Base-by-base conservation (phyloP, 2,113 vertebrate genomes). In the Varanus salvator region DNA sequence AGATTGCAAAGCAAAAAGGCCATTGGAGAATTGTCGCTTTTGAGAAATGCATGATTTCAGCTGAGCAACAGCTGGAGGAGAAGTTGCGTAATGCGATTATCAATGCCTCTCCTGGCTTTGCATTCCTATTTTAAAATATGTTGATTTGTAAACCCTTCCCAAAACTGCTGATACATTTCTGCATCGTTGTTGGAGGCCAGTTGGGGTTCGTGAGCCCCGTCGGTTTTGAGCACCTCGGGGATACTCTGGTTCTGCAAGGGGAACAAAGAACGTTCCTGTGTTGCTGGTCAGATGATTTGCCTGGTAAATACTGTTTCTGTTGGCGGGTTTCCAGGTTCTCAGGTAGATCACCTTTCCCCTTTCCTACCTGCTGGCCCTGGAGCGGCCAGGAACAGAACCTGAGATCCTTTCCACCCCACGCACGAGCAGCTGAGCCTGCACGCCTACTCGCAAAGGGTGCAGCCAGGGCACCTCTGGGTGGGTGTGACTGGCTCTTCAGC, bases 1-100 rank as follows among this genome's bases (percentile, higher is more conserved):
- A 86, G 69, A 72, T 78, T 75, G n/a, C 87, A 19, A 80, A 90
- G 19, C 44, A 68, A 27, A 87, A 87, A 86, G 81, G 74, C 38
- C 38, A 50, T 90, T 83, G 84, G 48, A 90, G 88, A 29, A 0
- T 0, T 8, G 52, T 84, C 0, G 0, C 11, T 5, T 89, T 81
- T 50, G n/a, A 86, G 71, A 50, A 54, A 8, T 80, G 8, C 75
- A 12, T 31, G 15, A 48, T 72, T 80, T 86, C 12, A 71, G 1
- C 25, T 44, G 15, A 11, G 54, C 69, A 50, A 34, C 1, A 9
- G 4, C 4, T 44, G 27, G 64, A 60, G 23, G 31, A 27, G 27
- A 12, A 77, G n/a, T 50, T 75, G 52, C 38, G 38, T 44, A 38
- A 50, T 27, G 11, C 6, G 25, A 2, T 84, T 69, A 81, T 85